These are phyloP conservation scores for Dipus sagitta DNA, from an alignment of 2,797 vertebrate species.

Conservation along the genomic window DNA sequence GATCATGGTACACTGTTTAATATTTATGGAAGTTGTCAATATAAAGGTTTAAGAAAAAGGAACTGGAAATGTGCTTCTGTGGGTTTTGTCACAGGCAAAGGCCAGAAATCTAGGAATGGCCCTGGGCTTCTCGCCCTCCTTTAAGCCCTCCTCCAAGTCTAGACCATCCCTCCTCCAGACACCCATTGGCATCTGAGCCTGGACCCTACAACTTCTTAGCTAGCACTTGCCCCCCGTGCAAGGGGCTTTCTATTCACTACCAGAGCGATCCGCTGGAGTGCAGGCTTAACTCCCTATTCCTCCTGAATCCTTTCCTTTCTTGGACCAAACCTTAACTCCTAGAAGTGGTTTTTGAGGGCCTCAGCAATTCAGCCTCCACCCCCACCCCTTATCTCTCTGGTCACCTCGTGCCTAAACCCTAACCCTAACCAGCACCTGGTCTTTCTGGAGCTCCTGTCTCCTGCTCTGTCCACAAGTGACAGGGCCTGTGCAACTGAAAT, in stretches of 20 bases:
- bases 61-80: too few relatives aligned
- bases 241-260: background rate
- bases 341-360: background rate
- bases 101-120: background rate
- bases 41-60: too few relatives aligned
- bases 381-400: background rate
- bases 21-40: too few relatives aligned
- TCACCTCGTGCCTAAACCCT: background rate
- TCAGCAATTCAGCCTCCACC: background rate
- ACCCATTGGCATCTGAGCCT: background rate
- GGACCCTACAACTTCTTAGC: background rate
- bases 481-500: background rate
- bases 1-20: too few relatives aligned
- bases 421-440: background rate
- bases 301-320: background rate
- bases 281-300: background rate
- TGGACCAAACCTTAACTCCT: background rate
- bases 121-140: background rate
- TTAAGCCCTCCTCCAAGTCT: background rate
- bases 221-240: fast-evolving
- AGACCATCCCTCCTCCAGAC: background rate
- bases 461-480: too few relatives aligned
- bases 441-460: background rate
- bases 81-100: too few relatives aligned
- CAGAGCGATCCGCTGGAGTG: fast-evolving